These are phyloP conservation scores for Embiotoca jacksoni DNA, from an alignment of 2,113 vertebrate genomes.

Conservation along the genomic window DNA sequence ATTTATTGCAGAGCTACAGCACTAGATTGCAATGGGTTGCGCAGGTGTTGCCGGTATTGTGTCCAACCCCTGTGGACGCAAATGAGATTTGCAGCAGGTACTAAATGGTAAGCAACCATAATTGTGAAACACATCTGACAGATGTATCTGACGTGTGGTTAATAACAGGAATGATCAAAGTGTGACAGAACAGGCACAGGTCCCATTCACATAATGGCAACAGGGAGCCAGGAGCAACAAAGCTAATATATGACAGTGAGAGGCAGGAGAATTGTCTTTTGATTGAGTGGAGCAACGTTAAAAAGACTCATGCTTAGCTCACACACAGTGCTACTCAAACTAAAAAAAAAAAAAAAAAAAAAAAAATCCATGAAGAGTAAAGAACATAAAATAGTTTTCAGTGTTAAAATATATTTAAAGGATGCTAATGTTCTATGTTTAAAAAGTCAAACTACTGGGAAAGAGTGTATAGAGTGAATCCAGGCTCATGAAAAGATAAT, in stretches of 20 bases:
- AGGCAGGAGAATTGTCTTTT: constrained; percentile 38
- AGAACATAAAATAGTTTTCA: not conserved
- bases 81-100: constrained; percentile 38
- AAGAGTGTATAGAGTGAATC: not conserved
- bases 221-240: constrained; percentile 46
- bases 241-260: constrained; percentile 49
- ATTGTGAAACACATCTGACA: constrained; percentile 50
- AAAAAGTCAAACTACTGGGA: not conserved
- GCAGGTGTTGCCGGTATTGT: constrained; percentile 39
- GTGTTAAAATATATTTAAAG: not conserved
- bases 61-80: constrained; percentile 32
- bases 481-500: too few species aligned
- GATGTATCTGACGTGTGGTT: constrained; percentile 45
- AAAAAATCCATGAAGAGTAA: not conserved
- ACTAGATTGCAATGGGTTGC: constrained; percentile 28
- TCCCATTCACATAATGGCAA: constrained; percentile 46
- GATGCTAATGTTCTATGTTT: not conserved
- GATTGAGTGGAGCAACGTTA: constrained; percentile 35
- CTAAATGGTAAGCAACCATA: constrained; percentile 30
- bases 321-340: not conserved
- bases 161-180: constrained; percentile 62
- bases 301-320: constrained; percentile 5
- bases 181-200: constrained; percentile 47
- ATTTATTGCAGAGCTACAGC: constrained; percentile 9
- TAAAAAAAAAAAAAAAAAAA: not conserved